Conservation (phyloP, 2,888 invertebrate genomes). For the Dicranocentrus wangi region DNA sequence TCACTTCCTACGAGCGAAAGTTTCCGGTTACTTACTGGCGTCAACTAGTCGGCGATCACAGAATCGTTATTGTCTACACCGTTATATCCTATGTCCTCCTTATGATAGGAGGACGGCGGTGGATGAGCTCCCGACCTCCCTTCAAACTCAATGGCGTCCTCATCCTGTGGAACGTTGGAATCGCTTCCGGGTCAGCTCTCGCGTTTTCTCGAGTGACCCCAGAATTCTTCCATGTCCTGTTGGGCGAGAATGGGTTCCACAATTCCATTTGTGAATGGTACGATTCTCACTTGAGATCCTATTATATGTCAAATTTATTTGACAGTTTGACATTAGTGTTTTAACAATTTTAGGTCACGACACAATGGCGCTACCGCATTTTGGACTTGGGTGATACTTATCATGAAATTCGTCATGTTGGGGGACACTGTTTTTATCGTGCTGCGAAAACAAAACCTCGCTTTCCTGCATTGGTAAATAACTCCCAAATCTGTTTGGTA, state of each 20-base stretch:
- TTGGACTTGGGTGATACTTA: constrained; percentile 67
- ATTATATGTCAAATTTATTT: too few species aligned
- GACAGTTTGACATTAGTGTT: too few species aligned
- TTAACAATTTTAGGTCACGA: constrained; percentile 57
- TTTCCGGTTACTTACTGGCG: constrained; percentile 67
- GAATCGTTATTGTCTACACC: constrained; percentile 60
- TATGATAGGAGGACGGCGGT: constrained; percentile 63
- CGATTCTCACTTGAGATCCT: too few species aligned
- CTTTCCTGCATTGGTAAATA: constrained; percentile 68
- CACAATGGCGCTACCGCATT: constrained; percentile 70
- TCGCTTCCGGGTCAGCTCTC: constrained; percentile 68
- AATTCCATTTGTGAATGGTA: constrained; percentile 71
- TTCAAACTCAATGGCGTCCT: constrained; percentile 68
- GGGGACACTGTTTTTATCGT: constrained; percentile 71
- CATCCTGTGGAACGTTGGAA: constrained; percentile 67
- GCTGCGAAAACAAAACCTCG: constrained; percentile 68
- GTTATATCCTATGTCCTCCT: constrained; percentile 66
- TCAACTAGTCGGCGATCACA: constrained; percentile 65
- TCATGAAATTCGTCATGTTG: constrained; percentile 68
- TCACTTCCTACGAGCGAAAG: constrained; percentile 63
- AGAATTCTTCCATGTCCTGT: constrained; percentile 67
- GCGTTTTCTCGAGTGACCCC: constrained; percentile 67
- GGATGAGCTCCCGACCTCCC: constrained; percentile 64
- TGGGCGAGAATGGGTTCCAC: constrained; percentile 68
- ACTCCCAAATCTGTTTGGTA: too few species aligned